Conservation (phyloP, 2,797 vertebrate species). For the Tachyglossus aculeatus region DNA sequence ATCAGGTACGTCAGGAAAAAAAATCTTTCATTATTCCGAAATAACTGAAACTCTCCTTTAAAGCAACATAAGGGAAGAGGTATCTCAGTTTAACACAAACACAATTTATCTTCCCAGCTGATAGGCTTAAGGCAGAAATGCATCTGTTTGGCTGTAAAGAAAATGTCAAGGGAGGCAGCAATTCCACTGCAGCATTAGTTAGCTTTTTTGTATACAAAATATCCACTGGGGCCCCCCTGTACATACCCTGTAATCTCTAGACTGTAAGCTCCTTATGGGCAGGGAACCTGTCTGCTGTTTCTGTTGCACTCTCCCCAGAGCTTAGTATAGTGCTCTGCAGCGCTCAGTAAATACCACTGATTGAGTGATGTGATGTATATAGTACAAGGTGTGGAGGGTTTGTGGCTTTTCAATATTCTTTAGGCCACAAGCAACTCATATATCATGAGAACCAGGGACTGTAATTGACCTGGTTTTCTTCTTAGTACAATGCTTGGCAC, state of each 20-base stretch:
- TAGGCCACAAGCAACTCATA: too few relatives aligned
- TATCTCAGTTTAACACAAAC: not conserved
- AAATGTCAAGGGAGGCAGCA: not conserved
- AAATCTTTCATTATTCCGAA: constrained; percentile 21
- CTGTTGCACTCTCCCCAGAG: too few relatives aligned
- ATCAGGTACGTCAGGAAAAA: not conserved
- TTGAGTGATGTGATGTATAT: too few relatives aligned
- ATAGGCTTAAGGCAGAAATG: not conserved
- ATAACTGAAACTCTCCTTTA: constrained; percentile 13
- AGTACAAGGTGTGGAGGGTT: too few relatives aligned
- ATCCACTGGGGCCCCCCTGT: not conserved
- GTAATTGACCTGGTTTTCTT: too few relatives aligned
- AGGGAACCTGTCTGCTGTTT: too few relatives aligned
- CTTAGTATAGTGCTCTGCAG: too few relatives aligned
- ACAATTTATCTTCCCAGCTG: constrained; percentile 3
- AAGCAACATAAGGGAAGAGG: constrained; percentile 5
- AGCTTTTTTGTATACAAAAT: not conserved
- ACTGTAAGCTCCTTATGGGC: too few relatives aligned
- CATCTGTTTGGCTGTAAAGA: constrained; percentile 5
- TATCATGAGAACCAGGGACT: too few relatives aligned
- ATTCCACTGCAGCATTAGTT: not conserved
- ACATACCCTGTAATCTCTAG: constrained; percentile 23
- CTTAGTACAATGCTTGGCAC: too few relatives aligned
- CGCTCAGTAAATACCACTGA: too few relatives aligned
- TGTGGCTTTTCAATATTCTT: too few relatives aligned